Conservation (phyloP, 2,113 vertebrate species). For the Apeltes quadracus region DNA sequence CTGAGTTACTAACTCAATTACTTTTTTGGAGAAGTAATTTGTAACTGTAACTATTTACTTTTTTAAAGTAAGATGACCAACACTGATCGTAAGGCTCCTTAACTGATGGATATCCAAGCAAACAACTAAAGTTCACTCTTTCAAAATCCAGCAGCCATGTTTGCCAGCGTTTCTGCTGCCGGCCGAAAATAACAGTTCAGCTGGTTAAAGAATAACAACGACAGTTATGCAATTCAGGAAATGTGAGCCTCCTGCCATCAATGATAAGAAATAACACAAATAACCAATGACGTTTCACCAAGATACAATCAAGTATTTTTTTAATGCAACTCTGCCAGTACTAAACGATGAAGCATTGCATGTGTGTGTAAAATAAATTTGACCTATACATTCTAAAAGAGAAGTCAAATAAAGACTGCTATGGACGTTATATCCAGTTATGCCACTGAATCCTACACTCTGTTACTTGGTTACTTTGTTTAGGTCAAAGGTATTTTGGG, state of each 20-base stretch:
- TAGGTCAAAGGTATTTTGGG: too few relatives aligned
- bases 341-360: not conserved
- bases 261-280: not conserved
- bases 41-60: too few relatives aligned
- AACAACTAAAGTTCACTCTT: not conserved
- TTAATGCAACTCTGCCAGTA: not conserved
- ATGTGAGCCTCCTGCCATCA: not conserved
- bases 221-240: not conserved
- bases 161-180: not conserved
- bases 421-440: too few relatives aligned
- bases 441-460: too few relatives aligned
- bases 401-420: too few relatives aligned
- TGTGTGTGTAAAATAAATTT: too few relatives aligned
- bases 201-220: not conserved
- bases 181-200: not conserved
- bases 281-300: not conserved
- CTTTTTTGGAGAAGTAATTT: too few relatives aligned
- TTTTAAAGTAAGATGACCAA: too few relatives aligned
- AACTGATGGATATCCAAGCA: not conserved
- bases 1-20: too few relatives aligned
- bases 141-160: not conserved
- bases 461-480: too few relatives aligned
- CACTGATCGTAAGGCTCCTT: not conserved
- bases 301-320: too few relatives aligned
- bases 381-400: too few relatives aligned